Base-by-base conservation (phyloP, 35 echinoderm and acorn worm genomes). In the Chiridota heheva region DNA sequence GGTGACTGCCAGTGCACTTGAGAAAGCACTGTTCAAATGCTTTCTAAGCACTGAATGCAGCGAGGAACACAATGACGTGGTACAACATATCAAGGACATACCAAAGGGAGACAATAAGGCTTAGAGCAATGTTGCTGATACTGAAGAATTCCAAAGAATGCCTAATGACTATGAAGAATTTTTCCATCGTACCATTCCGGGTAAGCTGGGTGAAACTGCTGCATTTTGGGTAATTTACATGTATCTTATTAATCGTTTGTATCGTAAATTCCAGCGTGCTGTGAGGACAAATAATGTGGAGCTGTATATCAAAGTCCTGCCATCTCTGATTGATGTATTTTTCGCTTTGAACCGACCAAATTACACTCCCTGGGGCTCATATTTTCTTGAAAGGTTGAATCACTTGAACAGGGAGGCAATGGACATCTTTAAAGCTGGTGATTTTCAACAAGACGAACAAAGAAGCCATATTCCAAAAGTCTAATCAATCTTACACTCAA, bases 181-280 rank as follows among this genome's bases (percentile, higher is more conserved):
- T 46, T 91, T 91, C 22, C 82, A 86, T 2, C 71, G 74, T 8
- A 32, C 51, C 42, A 72, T 91, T 35, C 69, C 38, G 61, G 46
- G 45, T 17, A 53, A 85, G 51, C 55, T 60, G 44, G 81, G 70
- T 64, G 35, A 65, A 40, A 90, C 88, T 58, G 81, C 56, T 78
- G 70, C 81, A 76, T 85, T 41, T 39, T 90, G 88, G 88, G 81
- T 82, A 63, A 35, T 72, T 42, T 86, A 91, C 63, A 51, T 91
- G 0, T 86, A 91, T 69, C 42, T 91, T 70, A 81, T 86, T 76
- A 91, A 91, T 67, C 28, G 89, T 16, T 44, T 91, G 47, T 91
- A 91, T 79, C 82, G 82, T 39, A 63, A 86, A 31, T 60, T 91
- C 38, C 72, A 80, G 39, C 43, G 49, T 18, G 76, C 72, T 39